Evolutionary conservation across 2,113 vertebrate species (phyloP).

Genomic region (Scalopus aquaticus): DNA sequence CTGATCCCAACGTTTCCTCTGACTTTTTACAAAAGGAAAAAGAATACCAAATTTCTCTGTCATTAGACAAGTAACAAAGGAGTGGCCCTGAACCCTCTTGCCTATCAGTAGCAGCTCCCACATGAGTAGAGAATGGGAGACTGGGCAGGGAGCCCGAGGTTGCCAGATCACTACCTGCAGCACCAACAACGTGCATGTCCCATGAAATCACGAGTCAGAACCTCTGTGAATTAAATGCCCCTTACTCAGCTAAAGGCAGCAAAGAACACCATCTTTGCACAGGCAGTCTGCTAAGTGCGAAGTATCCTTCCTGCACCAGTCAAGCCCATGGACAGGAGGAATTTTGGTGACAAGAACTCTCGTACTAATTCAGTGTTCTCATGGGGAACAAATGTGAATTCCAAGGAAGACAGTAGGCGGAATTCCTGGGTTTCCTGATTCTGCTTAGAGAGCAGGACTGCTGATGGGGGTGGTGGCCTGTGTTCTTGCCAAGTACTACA

Average conservation of each 20-base stretch:
- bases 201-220: background rate
- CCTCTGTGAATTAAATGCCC: rapidly evolving
- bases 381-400: background rate
- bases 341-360: background rate
- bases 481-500: background rate
- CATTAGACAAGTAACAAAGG: background rate
- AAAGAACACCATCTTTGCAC: background rate
- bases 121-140: background rate
- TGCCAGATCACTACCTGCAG: rapidly evolving
- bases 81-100: background rate
- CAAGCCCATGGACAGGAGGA: background rate
- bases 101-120: rapidly evolving
- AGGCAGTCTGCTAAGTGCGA: background rate
- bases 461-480: background rate
- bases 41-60: background rate
- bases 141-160: rapidly evolving
- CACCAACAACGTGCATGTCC: rapidly evolving
- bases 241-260: rapidly evolving
- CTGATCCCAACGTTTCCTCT: background rate
- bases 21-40: background rate
- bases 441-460: background rate
- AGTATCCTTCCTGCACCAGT: background rate
- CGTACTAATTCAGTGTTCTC: background rate
- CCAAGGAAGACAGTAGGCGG: conserved; percentile 18
- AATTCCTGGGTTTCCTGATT: conserved; percentile 37